Conservation (phyloP, 2,113 vertebrate genomes). For the Mellivora capensis region DNA sequence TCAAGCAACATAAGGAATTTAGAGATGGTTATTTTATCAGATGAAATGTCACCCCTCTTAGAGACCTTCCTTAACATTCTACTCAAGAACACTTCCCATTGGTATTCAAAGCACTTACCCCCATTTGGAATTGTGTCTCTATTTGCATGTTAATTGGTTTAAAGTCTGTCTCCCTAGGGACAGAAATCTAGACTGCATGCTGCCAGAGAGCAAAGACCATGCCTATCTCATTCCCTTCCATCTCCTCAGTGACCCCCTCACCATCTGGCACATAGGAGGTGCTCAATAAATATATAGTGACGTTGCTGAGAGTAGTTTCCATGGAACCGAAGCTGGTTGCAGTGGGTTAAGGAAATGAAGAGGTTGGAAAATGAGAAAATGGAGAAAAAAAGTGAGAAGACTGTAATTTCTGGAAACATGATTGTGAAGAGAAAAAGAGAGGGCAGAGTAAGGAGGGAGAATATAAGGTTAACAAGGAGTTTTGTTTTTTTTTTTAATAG, state of each 20-base stretch:
- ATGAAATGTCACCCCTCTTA: neutral
- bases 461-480: neutral
- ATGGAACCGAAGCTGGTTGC: neutral
- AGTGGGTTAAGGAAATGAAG: neutral
- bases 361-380: neutral
- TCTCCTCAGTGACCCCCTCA: neutral
- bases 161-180: neutral
- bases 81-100: neutral
- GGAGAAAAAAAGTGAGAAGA: neutral
- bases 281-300: neutral
- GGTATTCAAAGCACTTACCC: neutral
- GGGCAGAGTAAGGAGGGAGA: neutral
- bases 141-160: neutral
- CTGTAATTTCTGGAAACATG: neutral
- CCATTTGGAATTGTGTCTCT: neutral
- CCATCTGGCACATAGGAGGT: neutral
- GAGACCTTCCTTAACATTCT: neutral
- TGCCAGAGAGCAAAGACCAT: neutral
- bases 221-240: neutral
- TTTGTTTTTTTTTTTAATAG: neutral
- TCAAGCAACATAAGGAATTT: neutral
- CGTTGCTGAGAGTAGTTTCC: neutral
- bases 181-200: neutral
- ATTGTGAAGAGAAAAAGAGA: neutral
- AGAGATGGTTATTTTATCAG: neutral